Evolutionary conservation across 2,113 vertebrate genomes (phyloP).

Genomic region (pig (Sus scrofa)): DNA sequence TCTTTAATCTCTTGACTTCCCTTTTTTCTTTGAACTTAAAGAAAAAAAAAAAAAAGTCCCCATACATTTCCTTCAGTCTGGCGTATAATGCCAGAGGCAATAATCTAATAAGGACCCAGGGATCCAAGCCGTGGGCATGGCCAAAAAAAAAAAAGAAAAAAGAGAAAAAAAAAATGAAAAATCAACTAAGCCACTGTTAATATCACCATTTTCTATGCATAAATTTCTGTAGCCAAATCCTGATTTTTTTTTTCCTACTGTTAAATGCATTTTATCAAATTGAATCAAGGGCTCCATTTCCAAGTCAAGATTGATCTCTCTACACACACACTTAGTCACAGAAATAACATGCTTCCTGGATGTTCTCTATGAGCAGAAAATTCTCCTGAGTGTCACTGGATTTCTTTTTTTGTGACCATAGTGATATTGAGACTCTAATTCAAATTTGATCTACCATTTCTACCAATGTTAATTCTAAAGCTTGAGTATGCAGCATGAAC

Average conservation of each 20-base stretch:
- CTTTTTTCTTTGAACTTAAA: neutral
- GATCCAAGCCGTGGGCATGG: too few species aligned
- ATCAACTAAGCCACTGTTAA: neutral
- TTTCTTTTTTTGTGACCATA: neutral
- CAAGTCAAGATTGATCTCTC: neutral
- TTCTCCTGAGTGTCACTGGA: neutral
- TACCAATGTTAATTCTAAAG: neutral
- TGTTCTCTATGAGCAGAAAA: neutral
- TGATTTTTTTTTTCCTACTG: constrained; percentile 1
- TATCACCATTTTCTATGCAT: neutral
- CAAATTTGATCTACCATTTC: neutral
- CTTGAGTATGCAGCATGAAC: neutral
- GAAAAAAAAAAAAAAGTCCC: neutral
- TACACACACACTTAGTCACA: neutral
- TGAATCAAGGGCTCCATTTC: neutral
- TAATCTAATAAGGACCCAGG: neutral
- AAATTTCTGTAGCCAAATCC: neutral
- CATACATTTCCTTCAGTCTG: neutral
- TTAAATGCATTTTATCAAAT: constrained; percentile 3
- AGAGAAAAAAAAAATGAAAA: neutral
- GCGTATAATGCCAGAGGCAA: neutral
- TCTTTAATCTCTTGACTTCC: neutral
- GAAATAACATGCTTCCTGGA: neutral
- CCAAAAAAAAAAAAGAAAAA: too few species aligned
- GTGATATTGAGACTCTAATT: constrained; percentile 4